phyloP scores from a whole-genome alignment of 92 coral and sea anemone genomes.

The Pocillopora meandrina region DNA sequence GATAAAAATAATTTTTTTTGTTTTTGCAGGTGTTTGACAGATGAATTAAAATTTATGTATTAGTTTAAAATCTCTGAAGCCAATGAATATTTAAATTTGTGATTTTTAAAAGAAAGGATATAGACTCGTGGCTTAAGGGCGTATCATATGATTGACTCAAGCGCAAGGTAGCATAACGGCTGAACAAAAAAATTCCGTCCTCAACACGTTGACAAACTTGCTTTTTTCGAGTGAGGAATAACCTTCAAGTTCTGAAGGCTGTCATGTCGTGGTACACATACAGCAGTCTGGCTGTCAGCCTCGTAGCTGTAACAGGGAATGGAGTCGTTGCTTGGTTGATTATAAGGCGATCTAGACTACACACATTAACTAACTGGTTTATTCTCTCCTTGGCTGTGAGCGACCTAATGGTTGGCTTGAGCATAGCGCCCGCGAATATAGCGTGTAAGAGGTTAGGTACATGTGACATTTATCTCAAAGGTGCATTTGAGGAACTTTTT shows the following conservation, averaged over 20 bases:
- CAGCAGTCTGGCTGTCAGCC: neutral
- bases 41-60: neutral
- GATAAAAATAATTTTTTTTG: neutral
- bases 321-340: slow-evolving; percentile 27
- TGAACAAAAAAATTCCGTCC: no score
- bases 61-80: neutral
- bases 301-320: slow-evolving; percentile 4
- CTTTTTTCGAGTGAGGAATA: no score
- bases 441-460: slow-evolving; percentile 34
- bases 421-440: slow-evolving; percentile 20
- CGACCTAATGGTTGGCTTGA: slow-evolving; percentile 41
- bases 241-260: neutral
- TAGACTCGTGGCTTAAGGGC: neutral
- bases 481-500: slow-evolving; percentile 43
- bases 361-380: slow-evolving; percentile 48
- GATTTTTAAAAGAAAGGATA: no score
- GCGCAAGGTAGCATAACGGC: no score
- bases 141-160: neutral
- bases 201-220: no score
- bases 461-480: slow-evolving; percentile 36
- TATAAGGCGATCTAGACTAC: slow-evolving; percentile 18
- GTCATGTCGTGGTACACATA: slow-evolving; percentile 17
- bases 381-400: slow-evolving; percentile 44
- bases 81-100: slow-evolving; percentile 9
- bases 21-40: slow-evolving; percentile 10